phyloP scores from a whole-genome alignment of 2,797 vertebrate genomes.

The Enteromius trimaculatus region DNA sequence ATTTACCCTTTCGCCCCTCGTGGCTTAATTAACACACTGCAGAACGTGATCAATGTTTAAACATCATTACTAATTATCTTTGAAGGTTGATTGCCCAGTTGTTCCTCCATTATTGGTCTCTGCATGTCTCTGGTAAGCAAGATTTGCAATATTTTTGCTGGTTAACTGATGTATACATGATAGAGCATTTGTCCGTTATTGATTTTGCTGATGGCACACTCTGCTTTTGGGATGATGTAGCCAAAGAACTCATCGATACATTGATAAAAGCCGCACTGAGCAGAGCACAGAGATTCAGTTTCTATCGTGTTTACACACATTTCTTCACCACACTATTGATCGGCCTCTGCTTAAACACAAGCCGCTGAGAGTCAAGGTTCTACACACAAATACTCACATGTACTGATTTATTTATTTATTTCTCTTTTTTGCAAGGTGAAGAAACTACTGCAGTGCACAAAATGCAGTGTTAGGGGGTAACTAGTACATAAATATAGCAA shows the following conservation, averaged over 20 bases:
- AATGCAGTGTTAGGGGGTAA: neutral
- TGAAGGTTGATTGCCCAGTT: neutral
- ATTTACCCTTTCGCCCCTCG: neutral
- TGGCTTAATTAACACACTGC: slow-evolving; percentile 4
- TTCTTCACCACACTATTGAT: slow-evolving; percentile 39
- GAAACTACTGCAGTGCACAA: neutral
- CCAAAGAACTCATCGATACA: slow-evolving; percentile 43
- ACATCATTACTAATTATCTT: slow-evolving; percentile 4
- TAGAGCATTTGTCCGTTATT: slow-evolving; percentile 53
- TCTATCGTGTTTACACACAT: slow-evolving; percentile 36
- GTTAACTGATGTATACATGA: slow-evolving; percentile 54
- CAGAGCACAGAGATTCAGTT: slow-evolving; percentile 50
- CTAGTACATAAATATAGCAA: neutral
- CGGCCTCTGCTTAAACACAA: neutral
- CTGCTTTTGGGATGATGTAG: slow-evolving; percentile 51
- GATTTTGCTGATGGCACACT: slow-evolving; percentile 46
- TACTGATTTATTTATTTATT: neutral
- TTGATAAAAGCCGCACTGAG: slow-evolving; percentile 41
- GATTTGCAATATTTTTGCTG: slow-evolving; percentile 24
- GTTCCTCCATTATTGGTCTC: neutral
- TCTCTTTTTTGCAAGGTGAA: neutral
- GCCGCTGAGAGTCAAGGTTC: neutral
- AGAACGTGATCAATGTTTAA: slow-evolving; percentile 7
- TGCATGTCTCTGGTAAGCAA: neutral
- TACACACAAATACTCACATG: neutral